Evolutionary conservation across 2,888 invertebrate species (phyloP).

Genomic region (Chalcis sispes): DNA sequence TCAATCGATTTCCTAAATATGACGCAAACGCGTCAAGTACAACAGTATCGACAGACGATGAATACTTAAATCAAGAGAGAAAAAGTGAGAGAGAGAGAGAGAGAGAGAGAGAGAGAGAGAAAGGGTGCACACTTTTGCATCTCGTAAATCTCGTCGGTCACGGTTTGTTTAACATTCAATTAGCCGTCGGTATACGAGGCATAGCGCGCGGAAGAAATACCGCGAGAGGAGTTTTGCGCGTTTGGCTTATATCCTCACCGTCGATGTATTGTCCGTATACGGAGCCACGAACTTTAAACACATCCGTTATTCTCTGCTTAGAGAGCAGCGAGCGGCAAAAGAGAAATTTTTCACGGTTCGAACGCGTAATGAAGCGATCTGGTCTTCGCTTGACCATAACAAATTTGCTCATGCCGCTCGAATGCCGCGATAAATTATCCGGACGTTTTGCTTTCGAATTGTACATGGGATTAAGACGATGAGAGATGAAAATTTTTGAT

Average conservation of each 20-base stretch:
- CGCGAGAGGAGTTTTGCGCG: not conserved
- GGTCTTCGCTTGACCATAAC: not conserved
- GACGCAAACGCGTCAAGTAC: too few relatives aligned
- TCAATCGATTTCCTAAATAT: too few relatives aligned
- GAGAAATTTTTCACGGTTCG: conserved; percentile 23
- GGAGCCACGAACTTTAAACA: conserved; percentile 45
- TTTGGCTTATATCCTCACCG: not conserved
- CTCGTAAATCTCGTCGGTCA: conserved; percentile 24
- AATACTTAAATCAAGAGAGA: too few relatives aligned
- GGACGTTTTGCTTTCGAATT: conserved; percentile 7
- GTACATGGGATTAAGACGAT: too few relatives aligned
- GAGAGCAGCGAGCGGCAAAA: not conserved
- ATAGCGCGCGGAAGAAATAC: not conserved
- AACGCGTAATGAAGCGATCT: conserved; percentile 38
- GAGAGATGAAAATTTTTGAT: too few relatives aligned
- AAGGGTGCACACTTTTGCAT: conserved; percentile 17
- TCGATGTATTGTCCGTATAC: conserved; percentile 18
- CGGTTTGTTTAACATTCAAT: conserved; percentile 48
- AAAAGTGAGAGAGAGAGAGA: too few relatives aligned
- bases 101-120: too few relatives aligned
- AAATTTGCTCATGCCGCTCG: not conserved
- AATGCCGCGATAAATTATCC: not conserved
- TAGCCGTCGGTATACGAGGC: conserved; percentile 15
- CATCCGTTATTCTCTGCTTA: conserved; percentile 35
- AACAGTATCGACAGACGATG: too few relatives aligned